Conservation (phyloP, 1,140 invertebrate species). For the Diprion similis region DNA sequence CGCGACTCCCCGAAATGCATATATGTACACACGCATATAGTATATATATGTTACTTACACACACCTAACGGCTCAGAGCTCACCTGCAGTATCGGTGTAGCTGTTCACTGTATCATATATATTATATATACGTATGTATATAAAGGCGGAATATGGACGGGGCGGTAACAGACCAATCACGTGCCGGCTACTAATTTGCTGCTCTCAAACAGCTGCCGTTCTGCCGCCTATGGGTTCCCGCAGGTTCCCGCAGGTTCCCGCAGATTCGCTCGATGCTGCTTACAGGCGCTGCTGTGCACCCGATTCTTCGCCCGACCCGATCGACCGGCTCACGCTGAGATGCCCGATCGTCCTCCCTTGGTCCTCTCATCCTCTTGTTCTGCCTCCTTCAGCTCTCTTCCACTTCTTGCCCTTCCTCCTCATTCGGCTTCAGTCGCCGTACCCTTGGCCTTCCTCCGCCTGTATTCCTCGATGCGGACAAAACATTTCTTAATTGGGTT, state of each 20-base stretch:
- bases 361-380: constrained; percentile 38
- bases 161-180: constrained; percentile 63
- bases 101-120: neutral
- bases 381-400: constrained; percentile 41
- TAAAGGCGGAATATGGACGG: constrained; percentile 50
- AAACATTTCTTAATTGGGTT: constrained; percentile 65
- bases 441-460: constrained; percentile 20
- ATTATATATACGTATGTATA: neutral
- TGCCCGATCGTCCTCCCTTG: constrained; percentile 45
- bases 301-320: constrained; percentile 11
- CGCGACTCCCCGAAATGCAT: too few relatives aligned
- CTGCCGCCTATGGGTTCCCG: constrained; percentile 50
- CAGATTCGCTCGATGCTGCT: neutral
- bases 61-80: too few relatives aligned
- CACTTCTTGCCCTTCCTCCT: constrained; percentile 26
- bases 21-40: neutral
- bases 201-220: constrained; percentile 61
- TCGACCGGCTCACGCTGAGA: constrained; percentile 48
- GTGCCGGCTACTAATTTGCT: constrained; percentile 63
- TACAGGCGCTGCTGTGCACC: constrained; percentile 28
- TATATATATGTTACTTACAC: too few relatives aligned
- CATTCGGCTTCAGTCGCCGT: constrained; percentile 14
- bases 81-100: too few relatives aligned
- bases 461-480: constrained; percentile 48
- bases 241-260: neutral